These are phyloP conservation scores for Gallinago undulata DNA, from an alignment of 2,113 vertebrate species.

Conservation along the genomic window DNA sequence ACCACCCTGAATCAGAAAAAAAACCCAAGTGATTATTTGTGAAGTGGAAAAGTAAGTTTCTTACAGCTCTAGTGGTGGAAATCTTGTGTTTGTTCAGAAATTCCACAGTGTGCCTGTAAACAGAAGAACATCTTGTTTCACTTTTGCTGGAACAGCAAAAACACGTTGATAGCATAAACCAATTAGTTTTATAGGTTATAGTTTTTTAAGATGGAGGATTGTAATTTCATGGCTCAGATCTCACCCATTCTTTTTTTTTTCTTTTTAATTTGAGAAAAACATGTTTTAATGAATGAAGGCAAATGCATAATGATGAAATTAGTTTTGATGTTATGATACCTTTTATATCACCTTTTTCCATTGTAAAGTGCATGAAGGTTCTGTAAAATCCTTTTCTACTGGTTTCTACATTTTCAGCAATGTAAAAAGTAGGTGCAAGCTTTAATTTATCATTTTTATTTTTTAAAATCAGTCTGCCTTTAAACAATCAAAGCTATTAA, in stretches of 20 bases:
- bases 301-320: neutral
- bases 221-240: neutral
- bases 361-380: neutral
- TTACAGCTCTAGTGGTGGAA: constrained; percentile 14
- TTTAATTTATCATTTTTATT: neutral
- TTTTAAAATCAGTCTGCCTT: neutral
- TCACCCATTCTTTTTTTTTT: neutral
- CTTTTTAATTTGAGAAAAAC: neutral
- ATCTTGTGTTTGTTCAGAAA: neutral
- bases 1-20: neutral
- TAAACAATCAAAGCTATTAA: neutral
- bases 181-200: neutral
- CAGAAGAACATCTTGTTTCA: neutral
- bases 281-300: neutral
- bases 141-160: neutral
- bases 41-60: neutral
- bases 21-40: neutral
- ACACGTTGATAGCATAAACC: neutral
- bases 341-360: neutral
- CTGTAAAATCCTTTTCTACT: neutral
- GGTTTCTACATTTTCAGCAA: neutral
- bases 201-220: neutral
- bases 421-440: neutral
- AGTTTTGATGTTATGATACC: neutral
- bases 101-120: neutral